Percentiles rank a stretch among this genome's conserved stretches.
These are phyloP conservation scores for Augiades crinisus DNA, from an alignment of 2,888 invertebrate genomes.

Conservation along the genomic window DNA sequence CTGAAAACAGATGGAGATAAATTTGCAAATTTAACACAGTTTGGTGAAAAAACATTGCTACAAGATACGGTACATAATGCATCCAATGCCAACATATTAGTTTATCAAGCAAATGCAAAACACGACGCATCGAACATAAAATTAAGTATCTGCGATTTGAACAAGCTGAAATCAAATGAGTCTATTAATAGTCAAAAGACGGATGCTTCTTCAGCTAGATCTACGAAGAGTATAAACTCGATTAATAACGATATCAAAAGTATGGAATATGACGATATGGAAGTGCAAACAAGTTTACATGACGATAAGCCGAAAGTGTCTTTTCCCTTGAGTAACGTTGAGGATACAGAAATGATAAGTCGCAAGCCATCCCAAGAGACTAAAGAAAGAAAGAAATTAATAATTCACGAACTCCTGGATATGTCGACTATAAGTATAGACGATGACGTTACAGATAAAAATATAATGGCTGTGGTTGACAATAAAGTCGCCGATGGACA, in stretches of 20 bases:
- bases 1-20: constrained; percentile 21
- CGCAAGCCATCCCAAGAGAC: constrained; percentile 11
- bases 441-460: constrained; percentile 34
- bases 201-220: neutral
- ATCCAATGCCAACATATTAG: constrained; percentile 33
- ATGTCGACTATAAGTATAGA: constrained; percentile 44
- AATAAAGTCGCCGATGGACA: constrained; percentile 27
- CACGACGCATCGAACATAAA: constrained; percentile 25
- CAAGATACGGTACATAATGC: constrained; percentile 18
- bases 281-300: neutral
- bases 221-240: constrained; percentile 2
- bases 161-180: constrained; percentile 1
- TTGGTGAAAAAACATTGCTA: constrained; percentile 15
- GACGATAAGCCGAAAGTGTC: neutral
- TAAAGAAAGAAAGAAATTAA: constrained; percentile 36
- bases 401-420: constrained; percentile 49
- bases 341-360: constrained; percentile 1
- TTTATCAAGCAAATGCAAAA: constrained; percentile 39
- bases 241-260: neutral
- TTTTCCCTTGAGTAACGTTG: neutral
- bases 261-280: constrained; percentile 1
- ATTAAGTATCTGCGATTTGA: constrained; percentile 7
- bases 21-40: constrained; percentile 10
- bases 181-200: constrained; percentile 3
- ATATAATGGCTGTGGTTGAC: constrained; percentile 26